Conservation (phyloP, 2,888 invertebrate species). For the Elgonia sp. region DNA sequence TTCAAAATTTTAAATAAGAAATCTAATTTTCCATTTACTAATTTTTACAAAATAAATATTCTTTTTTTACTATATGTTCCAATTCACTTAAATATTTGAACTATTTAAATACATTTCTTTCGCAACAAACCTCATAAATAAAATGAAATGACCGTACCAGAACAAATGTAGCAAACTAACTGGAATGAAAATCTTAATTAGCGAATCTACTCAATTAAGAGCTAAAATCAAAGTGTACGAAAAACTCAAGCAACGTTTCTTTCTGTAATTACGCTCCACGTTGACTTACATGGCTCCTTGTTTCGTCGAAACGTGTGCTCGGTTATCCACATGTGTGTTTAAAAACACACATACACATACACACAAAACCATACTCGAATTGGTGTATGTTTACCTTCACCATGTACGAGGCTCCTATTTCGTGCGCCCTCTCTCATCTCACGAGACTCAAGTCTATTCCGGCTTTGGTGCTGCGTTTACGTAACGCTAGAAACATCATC, state of each 20-base stretch:
- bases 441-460: constrained; percentile 70
- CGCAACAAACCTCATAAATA: too few relatives aligned
- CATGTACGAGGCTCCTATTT: constrained; percentile 65
- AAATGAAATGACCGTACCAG: too few relatives aligned
- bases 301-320: constrained; percentile 21
- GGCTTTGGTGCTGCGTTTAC: constrained; percentile 78
- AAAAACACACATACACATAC: constrained; percentile 1
- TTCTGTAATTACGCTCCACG: constrained; percentile 39
- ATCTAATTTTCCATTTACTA: too few relatives aligned
- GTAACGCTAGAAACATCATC: constrained; percentile 83
- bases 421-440: constrained; percentile 70
- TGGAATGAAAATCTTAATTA: background rate
- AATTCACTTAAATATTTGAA: too few relatives aligned
- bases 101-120: too few relatives aligned
- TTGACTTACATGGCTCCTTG: constrained; percentile 41
- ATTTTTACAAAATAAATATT: too few relatives aligned
- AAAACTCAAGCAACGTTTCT: constrained; percentile 21
- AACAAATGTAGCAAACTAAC: too few relatives aligned
- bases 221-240: constrained; percentile 14
- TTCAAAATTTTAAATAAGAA: too few relatives aligned
- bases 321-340: background rate
- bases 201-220: constrained; percentile 17
- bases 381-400: constrained; percentile 56
- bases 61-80: too few relatives aligned
- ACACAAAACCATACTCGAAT: background rate